phyloP scores from a whole-genome alignment of 2,888 invertebrate species.

The Brenthis hecate region DNA sequence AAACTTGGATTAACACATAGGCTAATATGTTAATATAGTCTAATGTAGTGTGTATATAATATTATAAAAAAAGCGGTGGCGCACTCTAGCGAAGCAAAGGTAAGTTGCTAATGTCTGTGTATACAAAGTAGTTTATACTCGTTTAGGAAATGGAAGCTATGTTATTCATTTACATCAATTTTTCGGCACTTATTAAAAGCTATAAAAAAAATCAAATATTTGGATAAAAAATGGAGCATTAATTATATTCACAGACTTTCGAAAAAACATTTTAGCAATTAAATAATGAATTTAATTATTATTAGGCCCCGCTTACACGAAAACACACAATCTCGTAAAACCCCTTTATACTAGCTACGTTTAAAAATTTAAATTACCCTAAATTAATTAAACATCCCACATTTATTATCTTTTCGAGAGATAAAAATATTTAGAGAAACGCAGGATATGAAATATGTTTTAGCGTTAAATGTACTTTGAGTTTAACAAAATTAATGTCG shows the following conservation, averaged over 20 bases:
- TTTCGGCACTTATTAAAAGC: too few relatives aligned
- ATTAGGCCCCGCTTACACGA: neutral
- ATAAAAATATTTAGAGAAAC: neutral
- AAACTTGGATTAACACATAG: too few relatives aligned
- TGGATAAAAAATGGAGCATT: neutral
- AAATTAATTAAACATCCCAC: constrained; percentile 22
- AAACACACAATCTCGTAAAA: constrained; percentile 5
- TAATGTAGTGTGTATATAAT: too few relatives aligned
- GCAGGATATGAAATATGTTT: neutral
- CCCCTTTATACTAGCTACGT: constrained; percentile 1
- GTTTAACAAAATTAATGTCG: too few relatives aligned
- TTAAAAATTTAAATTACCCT: constrained; percentile 22
- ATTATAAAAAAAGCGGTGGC: too few relatives aligned
- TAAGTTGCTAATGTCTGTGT: too few relatives aligned
- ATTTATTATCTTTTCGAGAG: constrained; percentile 11
- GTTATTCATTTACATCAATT: too few relatives aligned
- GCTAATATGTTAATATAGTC: too few relatives aligned
- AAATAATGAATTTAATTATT: neutral
- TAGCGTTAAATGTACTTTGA: too few relatives aligned
- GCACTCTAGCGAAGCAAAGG: too few relatives aligned
- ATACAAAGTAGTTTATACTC: too few relatives aligned
- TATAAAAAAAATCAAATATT: neutral
- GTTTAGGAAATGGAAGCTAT: too few relatives aligned
- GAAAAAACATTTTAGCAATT: neutral
- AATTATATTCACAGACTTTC: neutral